Percentiles rank a stretch among this genome's conserved stretches.
These are phyloP conservation scores for Dromas ardeola DNA, from an alignment of 2,113 vertebrate species.

Conservation along the genomic window DNA sequence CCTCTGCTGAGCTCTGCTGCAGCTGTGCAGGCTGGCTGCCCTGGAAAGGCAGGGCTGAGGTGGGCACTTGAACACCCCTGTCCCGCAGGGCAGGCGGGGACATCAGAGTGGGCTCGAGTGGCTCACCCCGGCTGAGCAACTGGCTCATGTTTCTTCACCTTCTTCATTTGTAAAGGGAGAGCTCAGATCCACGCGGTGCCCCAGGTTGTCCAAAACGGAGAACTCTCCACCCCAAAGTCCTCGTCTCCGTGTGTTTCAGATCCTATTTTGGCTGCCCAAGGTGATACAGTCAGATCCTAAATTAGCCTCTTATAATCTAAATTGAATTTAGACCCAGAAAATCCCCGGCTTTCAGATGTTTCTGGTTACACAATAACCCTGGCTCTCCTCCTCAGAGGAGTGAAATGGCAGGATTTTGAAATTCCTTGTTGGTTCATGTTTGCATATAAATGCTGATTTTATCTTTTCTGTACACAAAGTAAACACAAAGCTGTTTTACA, in stretches of 20 bases:
- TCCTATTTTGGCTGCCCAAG: slow-evolving; percentile 33
- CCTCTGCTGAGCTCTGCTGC: background rate
- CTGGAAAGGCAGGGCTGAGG: background rate
- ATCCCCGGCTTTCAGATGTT: slow-evolving; percentile 57
- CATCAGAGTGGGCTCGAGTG: background rate
- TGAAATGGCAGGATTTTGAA: slow-evolving; percentile 68
- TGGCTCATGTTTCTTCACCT: background rate
- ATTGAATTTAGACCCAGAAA: slow-evolving; percentile 65
- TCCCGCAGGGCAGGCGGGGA: fast-evolving
- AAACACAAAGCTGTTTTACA: slow-evolving; percentile 63
- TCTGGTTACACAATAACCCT: slow-evolving; percentile 71
- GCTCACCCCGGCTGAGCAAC: background rate
- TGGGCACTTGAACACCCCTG: background rate
- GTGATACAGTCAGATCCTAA: slow-evolving; percentile 52
- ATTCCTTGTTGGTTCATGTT: slow-evolving; percentile 71
- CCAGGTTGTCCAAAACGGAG: background rate
- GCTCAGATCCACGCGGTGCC: background rate
- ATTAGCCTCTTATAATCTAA: slow-evolving; percentile 60
- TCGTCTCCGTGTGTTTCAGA: background rate
- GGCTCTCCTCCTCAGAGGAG: slow-evolving; percentile 53
- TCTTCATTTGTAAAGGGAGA: background rate
- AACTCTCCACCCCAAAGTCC: background rate
- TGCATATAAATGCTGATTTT: slow-evolving; percentile 74
- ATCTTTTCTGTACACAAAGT: slow-evolving; percentile 72
- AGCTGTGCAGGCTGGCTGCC: background rate